phyloP scores from a whole-genome alignment of 2,113 vertebrate species.

The Microtus richardsoni region DNA sequence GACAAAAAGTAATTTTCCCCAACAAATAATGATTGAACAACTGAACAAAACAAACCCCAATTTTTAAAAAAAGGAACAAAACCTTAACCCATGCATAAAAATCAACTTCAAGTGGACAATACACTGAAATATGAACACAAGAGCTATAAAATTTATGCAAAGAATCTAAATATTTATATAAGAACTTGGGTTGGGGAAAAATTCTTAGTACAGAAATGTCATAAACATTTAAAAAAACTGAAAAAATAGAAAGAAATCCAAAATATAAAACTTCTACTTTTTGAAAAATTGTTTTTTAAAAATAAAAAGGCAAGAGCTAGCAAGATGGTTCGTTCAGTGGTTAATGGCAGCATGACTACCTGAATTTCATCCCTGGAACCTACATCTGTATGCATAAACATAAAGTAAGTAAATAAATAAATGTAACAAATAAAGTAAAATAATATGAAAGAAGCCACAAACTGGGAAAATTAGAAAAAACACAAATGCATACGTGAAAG shows the following conservation, averaged over 20 bases:
- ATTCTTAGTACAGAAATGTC: conserved; percentile 7
- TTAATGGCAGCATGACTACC: background rate
- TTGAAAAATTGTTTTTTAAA: background rate
- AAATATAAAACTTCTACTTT: conserved; percentile 29
- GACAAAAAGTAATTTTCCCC: background rate
- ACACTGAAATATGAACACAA: conserved; percentile 18
- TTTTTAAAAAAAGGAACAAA: background rate
- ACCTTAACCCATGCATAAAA: background rate
- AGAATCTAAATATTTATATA: conserved; percentile 39
- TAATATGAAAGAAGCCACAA: conserved; percentile 25
- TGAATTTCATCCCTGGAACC: background rate
- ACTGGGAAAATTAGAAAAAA: background rate
- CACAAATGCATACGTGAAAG: background rate
- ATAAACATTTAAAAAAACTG: background rate
- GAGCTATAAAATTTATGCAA: background rate
- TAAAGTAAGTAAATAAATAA: background rate
- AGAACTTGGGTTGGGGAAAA: background rate
- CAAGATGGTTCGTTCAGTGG: background rate
- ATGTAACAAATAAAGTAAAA: background rate
- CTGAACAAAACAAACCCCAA: background rate
- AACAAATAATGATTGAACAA: conserved; percentile 17
- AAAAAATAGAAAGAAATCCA: background rate
- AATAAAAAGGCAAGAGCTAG: background rate
- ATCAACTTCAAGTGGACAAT: conserved; percentile 16
- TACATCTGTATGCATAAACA: background rate